phyloP scores from a whole-genome alignment of 2,113 vertebrate genomes.

The Neoarius graeffei region DNA sequence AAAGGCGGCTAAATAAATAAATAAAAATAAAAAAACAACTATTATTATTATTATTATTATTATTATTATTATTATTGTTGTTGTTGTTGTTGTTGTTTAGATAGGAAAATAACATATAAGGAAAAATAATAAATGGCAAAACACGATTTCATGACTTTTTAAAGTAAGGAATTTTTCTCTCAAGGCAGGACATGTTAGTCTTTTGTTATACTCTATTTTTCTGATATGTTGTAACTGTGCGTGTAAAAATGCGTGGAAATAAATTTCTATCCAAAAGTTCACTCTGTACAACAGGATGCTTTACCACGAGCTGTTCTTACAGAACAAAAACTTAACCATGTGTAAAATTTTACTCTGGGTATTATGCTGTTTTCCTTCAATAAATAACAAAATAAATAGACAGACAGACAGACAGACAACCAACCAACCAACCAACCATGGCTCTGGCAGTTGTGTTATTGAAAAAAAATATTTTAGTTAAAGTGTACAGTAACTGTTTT shows the following conservation, averaged over 20 bases:
- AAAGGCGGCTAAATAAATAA: background rate
- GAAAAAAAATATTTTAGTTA: background rate
- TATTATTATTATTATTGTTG: too few relatives aligned
- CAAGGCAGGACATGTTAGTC: background rate
- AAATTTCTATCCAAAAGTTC: background rate
- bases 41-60: too few relatives aligned
- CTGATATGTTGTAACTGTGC: background rate
- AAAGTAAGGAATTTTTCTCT: conserved; percentile 1
- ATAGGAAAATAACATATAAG: background rate
- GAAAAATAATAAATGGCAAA: background rate
- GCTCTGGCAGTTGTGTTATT: background rate
- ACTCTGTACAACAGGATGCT: background rate
- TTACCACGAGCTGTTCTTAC: background rate
- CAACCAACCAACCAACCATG: background rate
- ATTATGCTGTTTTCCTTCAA: background rate
- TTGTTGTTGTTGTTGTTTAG: background rate
- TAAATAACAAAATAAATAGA: background rate
- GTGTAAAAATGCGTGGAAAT: background rate
- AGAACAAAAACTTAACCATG: background rate
- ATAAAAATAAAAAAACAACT: too few relatives aligned
- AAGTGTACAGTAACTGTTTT: background rate
- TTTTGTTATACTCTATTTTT: background rate
- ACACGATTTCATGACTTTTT: background rate
- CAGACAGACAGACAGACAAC: too few relatives aligned
- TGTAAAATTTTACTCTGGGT: background rate